These are phyloP conservation scores for Xylocopa sonorina DNA, from an alignment of 1,140 invertebrate genomes.

Conservation along the genomic window DNA sequence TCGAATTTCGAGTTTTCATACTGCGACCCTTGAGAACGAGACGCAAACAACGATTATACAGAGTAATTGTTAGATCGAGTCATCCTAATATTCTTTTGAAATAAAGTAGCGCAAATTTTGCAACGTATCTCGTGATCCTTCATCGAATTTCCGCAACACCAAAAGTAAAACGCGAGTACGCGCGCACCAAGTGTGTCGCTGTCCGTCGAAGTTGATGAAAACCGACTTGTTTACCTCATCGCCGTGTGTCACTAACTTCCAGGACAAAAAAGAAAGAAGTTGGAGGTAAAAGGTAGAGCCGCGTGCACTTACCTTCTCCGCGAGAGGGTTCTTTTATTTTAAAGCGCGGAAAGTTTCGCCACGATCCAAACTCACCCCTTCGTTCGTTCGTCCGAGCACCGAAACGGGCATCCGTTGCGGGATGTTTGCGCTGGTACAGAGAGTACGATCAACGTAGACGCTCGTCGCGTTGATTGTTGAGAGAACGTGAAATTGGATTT, in stretches of 20 bases:
- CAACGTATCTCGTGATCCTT: no score
- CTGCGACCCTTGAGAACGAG: no score
- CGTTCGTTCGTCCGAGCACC: not conserved
- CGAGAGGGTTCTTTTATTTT: conserved; percentile 47
- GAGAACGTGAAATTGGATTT: conserved; percentile 12
- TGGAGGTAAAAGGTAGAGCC: not conserved
- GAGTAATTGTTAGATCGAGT: no score
- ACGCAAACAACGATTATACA: no score
- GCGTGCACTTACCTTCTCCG: conserved; percentile 47
- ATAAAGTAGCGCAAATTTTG: no score
- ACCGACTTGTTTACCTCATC: conserved; percentile 64
- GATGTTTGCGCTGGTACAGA: conserved; percentile 11
- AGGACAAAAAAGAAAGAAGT: conserved; percentile 36
- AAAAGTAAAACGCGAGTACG: conserved; percentile 18
- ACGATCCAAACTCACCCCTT: not conserved
- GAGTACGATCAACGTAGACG: not conserved
- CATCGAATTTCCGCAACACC: no score
- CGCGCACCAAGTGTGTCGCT: conserved; percentile 52
- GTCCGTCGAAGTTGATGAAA: conserved; percentile 63
- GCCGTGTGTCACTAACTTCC: conserved; percentile 50
- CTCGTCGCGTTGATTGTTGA: conserved; percentile 9
- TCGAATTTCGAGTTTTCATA: no score
- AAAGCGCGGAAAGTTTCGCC: conserved; percentile 27
- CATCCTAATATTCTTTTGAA: no score
- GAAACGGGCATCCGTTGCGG: conserved; percentile 7